Base-by-base conservation (phyloP, 2,113 vertebrate genomes). In the Hippocampus guttulatus region DNA sequence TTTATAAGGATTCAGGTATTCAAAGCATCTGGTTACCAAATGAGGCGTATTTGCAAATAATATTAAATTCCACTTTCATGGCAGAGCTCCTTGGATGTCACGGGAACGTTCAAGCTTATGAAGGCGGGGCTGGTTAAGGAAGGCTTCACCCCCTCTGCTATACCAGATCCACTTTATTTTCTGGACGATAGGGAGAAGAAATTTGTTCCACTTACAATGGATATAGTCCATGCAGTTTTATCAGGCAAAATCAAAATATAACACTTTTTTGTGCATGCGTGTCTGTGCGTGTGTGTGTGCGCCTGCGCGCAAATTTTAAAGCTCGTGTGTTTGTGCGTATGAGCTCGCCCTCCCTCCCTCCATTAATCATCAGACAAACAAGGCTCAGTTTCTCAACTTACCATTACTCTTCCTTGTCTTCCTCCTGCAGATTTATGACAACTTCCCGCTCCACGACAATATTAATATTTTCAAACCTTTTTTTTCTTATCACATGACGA, bases 1-100 rank as follows among this genome's bases (percentile, higher is more conserved):
- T 95, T 96, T 71, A 60, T 95, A 21, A 92, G 94, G 72, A 87
- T 95, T 78, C 92, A 94, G 92, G 95, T 95, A 88, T 15, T 63
- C 25, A 1, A 6, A 58, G 10, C 23, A 15, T 27, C 23, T 58
- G 1, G 55, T 27, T 58, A 2, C 55, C 25, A 15, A 27, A 58
- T 25, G 23, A 67, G 43, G 3, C 18, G 14, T 1, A 41, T 27
- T 64, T 58, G 1, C 9, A 5, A 5, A 0, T n/a, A 9, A 54
- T 51, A 38, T 27, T 12, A 16, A 0, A 21, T 21, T 11, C 5
- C 11, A 3, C 52, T 87, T 51, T 71, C 21, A 2, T 75, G 75
- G 3, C 84, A 92, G 92, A 74, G 23, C 3, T 71, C 60, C 64
- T 78, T 94, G 75, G 93, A 93, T 55, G 49, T 93, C 43, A 96